A percentile compares a stretch with the other conserved stretches of the same genome.
Conservation (phyloP, 2,888 invertebrate species). For the Campoplex nolae region DNA sequence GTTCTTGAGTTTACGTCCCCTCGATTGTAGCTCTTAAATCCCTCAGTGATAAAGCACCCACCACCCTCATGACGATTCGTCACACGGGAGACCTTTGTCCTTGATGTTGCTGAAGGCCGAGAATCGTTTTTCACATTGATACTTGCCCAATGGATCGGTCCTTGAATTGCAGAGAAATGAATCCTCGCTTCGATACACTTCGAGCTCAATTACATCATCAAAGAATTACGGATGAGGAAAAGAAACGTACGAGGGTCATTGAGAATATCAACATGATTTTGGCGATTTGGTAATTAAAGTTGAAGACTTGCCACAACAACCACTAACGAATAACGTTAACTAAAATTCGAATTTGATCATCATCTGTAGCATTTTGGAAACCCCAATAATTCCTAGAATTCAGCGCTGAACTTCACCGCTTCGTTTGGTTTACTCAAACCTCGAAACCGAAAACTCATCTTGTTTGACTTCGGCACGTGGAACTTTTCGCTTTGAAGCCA, state of each 20-base stretch:
- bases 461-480: neutral
- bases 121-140: slow-evolving; percentile 12
- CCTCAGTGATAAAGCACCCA: slow-evolving; percentile 6
- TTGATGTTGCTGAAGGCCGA: neutral
- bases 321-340: neutral
- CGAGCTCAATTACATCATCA: neutral
- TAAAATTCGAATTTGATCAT: neutral
- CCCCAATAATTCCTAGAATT: neutral
- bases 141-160: neutral
- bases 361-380: neutral
- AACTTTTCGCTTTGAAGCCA: neutral
- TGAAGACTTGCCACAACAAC: neutral
- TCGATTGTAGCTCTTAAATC: slow-evolving; percentile 16
- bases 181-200: neutral
- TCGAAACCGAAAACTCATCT: neutral
- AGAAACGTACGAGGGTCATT: neutral
- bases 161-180: neutral
- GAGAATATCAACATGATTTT: neutral
- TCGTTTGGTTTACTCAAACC: neutral
- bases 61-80: slow-evolving; percentile 6
- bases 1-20: neutral
- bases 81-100: neutral
- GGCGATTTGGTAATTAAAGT: neutral
- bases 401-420: neutral
- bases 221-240: neutral